Evolutionary conservation across 2,888 invertebrate species (phyloP).

Genomic region (Caenorhabditis sinica): DNA sequence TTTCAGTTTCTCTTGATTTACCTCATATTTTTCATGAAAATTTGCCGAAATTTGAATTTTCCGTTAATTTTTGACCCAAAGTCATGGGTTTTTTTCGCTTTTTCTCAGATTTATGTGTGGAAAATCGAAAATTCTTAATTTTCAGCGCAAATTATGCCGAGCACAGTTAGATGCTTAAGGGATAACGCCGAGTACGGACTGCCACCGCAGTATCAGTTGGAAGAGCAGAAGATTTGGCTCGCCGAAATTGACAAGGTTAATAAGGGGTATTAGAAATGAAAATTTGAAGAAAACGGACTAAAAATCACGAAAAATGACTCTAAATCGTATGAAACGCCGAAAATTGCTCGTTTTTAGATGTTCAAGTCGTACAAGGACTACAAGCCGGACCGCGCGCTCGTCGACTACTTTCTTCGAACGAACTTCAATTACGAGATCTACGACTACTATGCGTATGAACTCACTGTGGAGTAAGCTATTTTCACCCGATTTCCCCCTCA

Average conservation of each 20-base stretch:
- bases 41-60: background rate
- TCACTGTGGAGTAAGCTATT: conserved; percentile 4
- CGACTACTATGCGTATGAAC: background rate
- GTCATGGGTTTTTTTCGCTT: no score
- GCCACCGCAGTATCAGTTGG: background rate
- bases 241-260: background rate
- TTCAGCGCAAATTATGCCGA: no score
- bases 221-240: background rate
- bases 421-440: conserved; percentile 6
- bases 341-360: background rate
- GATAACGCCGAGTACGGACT: background rate
- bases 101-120: no score
- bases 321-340: no score
- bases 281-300: no score
- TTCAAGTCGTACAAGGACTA: conserved; percentile 3
- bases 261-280: no score
- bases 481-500: background rate
- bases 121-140: no score
- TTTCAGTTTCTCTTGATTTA: background rate
- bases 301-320: no score
- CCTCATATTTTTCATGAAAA: background rate
- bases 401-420: background rate
- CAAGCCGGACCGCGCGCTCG: background rate
- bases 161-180: background rate
- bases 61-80: no score